Conservation (phyloP, 2,113 vertebrate genomes). For the Labeo catla region DNA sequence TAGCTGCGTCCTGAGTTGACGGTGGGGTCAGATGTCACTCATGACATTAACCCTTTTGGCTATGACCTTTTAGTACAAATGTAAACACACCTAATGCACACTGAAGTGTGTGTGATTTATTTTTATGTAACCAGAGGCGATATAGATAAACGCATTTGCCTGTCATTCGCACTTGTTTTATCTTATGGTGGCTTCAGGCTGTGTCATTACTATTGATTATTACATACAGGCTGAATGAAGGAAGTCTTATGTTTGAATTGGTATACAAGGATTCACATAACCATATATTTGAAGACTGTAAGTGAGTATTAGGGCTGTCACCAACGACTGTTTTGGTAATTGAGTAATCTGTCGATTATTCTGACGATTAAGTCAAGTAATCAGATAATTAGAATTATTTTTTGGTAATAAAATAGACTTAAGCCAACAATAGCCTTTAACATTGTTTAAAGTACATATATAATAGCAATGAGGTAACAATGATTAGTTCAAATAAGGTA, state of each 20-base stretch:
- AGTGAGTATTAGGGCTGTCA: too few species aligned
- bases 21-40: constrained; percentile 32
- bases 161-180: neutral
- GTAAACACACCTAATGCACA: constrained; percentile 10
- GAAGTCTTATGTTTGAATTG: neutral
- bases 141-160: neutral
- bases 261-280: neutral
- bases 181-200: neutral
- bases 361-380: too few species aligned
- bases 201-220: neutral
- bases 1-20: constrained; percentile 26
- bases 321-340: too few species aligned
- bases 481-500: too few species aligned
- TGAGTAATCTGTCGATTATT: too few species aligned
- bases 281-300: neutral
- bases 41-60: constrained; percentile 5
- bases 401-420: too few species aligned
- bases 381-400: too few species aligned
- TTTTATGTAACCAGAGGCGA: neutral
- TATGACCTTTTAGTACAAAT: neutral
- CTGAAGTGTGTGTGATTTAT: neutral
- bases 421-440: too few species aligned
- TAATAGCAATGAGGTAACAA: too few species aligned
- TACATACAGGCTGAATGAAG: neutral
- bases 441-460: too few species aligned